Percentiles rank a stretch among this genome's conserved stretches.
These are phyloP conservation scores for Drosophila kanekoi DNA, from an alignment of 2,888 invertebrate species.

Conservation along the genomic window DNA sequence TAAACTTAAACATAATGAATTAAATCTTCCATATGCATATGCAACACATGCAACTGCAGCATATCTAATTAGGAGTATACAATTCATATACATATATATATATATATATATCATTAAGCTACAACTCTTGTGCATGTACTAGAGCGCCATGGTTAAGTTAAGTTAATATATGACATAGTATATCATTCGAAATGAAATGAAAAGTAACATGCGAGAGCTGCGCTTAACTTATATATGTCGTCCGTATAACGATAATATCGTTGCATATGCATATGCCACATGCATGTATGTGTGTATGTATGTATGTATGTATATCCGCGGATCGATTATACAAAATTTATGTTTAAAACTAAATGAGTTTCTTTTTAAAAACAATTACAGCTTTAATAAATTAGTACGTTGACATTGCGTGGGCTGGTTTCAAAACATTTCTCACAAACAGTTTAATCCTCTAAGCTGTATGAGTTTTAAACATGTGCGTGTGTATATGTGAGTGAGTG, in stretches of 20 bases:
- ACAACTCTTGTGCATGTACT: conserved; percentile 22
- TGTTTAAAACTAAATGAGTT: conserved; percentile 56
- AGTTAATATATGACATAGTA: conserved; percentile 50
- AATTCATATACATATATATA: conserved; percentile 10
- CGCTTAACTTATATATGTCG: conserved; percentile 1
- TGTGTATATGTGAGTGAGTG: conserved; percentile 42
- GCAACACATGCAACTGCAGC: conserved; percentile 41
- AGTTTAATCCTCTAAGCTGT: conserved; percentile 22
- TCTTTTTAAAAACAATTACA: conserved; percentile 50
- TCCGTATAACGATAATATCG: conserved; percentile 12
- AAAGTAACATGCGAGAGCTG: conserved; percentile 17
- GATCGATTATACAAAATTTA: conserved; percentile 27
- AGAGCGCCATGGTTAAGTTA: conserved; percentile 44
- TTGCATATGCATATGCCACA: conserved; percentile 33
- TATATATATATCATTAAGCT: conserved; percentile 27
- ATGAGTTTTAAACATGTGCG: conserved; percentile 26
- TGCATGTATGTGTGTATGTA: not conserved
- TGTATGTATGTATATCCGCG: conserved; percentile 19
- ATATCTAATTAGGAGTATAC: conserved; percentile 26
- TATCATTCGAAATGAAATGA: conserved; percentile 12
- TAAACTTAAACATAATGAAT: conserved; percentile 53
- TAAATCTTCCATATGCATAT: conserved; percentile 29
- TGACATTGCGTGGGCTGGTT: conserved; percentile 72
- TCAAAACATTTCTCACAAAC: conserved; percentile 60
- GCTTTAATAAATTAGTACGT: conserved; percentile 61